Evolutionary conservation across 2,888 invertebrate species (phyloP), one percentile per base, ranked within the genome.

Genomic region (Caenorhabditis parvicauda): DNA sequence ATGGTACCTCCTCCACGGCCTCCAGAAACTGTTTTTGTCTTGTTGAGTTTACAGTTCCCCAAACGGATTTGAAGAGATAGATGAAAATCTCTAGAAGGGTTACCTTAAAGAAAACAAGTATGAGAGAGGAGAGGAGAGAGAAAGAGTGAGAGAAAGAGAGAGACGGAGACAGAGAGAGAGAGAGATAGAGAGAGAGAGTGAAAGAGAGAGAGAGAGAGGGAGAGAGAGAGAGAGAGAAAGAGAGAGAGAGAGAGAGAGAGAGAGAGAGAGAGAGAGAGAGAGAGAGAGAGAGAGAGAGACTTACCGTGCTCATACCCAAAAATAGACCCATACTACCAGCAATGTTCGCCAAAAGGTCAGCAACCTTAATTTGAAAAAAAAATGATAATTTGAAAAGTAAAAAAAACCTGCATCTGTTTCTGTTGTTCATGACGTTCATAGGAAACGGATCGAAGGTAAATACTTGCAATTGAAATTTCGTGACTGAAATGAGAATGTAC

Each of bases 241-340:
- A 7, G 41, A 41, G 41, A 41, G 41, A 41, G 9, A 17, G 17
- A 17, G 17, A 41, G 41, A 17, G 41, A 7, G 41, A 7, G 19
- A 19, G 17, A 41, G 17, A 41, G 41, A 14, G 17, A 41, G 41
- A 41, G 9, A 17, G 17, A 7, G 12, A 7, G 7, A 7, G 17
- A 41, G 17, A 41, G 41, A n/a, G n/a, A n/a, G n/a, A 42, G 12
- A 14, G 14, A 48, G 12, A 38, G 14, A 51, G n/a, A 22, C 12
- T 6, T 3, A 68, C 73, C 19, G 68, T 69, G 39, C 68, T 68
- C 75, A 75, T 75, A 41, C 75, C 75, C 22, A 75, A 42, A 45
- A 75, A 75, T 21, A 75, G 43, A 4, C 75, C 75, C 75, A 75
- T 75, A 38, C 61, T 63, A 9, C 75, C 75, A 6, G 72, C 75